phyloP scores from a whole-genome alignment of 2,888 invertebrate genomes.

The Venustoraphidia nigricollis region DNA sequence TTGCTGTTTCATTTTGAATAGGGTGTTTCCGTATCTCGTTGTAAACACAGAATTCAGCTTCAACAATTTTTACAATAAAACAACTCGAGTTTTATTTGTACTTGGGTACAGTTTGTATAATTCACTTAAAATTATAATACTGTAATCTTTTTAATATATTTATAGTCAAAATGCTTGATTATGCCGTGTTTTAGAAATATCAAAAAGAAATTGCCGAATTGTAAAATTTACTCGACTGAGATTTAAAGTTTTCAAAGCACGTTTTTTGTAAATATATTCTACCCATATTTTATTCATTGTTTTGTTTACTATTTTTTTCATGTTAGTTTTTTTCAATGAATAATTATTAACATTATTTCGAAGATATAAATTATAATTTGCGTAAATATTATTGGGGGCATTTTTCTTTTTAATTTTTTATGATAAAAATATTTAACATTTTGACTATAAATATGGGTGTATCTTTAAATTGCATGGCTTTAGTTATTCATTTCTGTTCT shows the following conservation, averaged over 20 bases:
- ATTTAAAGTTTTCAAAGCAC: no score
- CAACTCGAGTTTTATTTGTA: constrained; percentile 1
- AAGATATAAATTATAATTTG: no score
- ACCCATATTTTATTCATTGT: no score
- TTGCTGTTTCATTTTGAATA: no score
- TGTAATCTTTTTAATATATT: no score
- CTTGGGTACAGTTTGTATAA: constrained; percentile 2
- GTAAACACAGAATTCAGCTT: background rate
- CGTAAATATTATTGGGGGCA: background rate
- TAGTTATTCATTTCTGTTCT: constrained; percentile 30
- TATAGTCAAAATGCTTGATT: constrained; percentile 8
- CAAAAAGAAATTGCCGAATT: background rate
- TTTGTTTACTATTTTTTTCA: no score
- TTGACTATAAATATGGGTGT: background rate
- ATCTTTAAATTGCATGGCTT: constrained; percentile 11
- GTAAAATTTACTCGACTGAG: no score
- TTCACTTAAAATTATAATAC: background rate
- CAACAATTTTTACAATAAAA: background rate
- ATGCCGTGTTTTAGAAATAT: constrained; percentile 7
- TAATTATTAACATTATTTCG: no score
- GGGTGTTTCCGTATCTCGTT: background rate
- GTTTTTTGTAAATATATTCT: no score
- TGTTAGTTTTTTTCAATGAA: no score
- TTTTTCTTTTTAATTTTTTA: constrained; percentile 5
- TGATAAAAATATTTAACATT: background rate